A percentile compares a stretch with the other conserved stretches of the same genome.
Evolutionary conservation across 2,888 invertebrate species (phyloP).

Genomic region (Slavum lentiscoides): DNA sequence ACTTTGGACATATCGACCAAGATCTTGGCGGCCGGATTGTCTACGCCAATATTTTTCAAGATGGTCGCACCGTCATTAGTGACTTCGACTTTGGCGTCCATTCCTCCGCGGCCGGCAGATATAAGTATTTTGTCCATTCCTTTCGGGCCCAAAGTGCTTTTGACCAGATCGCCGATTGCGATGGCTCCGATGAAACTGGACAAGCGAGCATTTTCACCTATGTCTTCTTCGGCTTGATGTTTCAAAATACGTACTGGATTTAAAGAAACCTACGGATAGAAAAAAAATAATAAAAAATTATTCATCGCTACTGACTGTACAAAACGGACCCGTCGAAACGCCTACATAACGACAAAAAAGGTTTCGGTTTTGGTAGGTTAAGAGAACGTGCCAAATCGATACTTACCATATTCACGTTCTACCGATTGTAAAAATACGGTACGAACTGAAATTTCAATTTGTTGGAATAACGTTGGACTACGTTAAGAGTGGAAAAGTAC

Average conservation of each 20-base stretch:
- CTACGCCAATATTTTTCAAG: conserved; percentile 91
- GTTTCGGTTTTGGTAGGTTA: conserved; percentile 18
- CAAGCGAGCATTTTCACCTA: conserved; percentile 93
- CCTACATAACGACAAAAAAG: not conserved
- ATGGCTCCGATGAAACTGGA: conserved; percentile 98
- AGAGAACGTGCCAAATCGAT: not conserved
- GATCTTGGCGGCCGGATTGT: conserved; percentile 98
- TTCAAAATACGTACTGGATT: conserved; percentile 94
- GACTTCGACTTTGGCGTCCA: conserved; percentile 74
- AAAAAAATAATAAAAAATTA: not conserved
- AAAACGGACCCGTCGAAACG: not conserved
- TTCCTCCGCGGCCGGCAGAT: conserved; percentile 70
- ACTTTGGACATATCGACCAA: conserved; percentile 98
- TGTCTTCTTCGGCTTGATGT: conserved; percentile 96
- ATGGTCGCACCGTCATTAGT: conserved; percentile 99
- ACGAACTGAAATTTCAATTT: not conserved
- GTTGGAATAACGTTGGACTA: not conserved
- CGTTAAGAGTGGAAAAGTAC: not conserved
- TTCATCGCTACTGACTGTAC: not conserved
- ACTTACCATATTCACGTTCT: conserved; percentile 38
- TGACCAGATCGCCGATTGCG: conserved; percentile 97
- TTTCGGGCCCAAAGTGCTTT: conserved; percentile 97
- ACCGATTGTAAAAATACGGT: not conserved
- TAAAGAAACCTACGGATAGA: conserved; percentile 70
- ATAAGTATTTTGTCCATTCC: conserved; percentile 96